These are phyloP conservation scores for Montipora efflorescens DNA, from an alignment of 64 coral and sea anemone species.

Conservation along the genomic window DNA sequence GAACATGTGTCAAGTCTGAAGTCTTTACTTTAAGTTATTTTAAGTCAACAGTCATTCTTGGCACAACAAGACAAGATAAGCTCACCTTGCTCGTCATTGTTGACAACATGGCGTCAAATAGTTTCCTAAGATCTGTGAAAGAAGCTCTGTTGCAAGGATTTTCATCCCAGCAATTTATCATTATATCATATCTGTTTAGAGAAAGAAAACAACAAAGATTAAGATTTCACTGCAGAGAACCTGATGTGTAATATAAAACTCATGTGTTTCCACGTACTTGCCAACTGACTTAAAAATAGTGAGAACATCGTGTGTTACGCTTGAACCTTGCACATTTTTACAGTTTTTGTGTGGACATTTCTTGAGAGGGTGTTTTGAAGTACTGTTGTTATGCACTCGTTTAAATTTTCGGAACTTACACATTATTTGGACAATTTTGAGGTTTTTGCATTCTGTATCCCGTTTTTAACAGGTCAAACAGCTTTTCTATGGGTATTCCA, in stretches of 20 bases:
- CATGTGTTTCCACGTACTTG: too few relatives aligned
- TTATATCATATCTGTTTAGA: constrained; percentile 85
- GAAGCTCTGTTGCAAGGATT: constrained; percentile 68
- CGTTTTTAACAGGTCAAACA: constrained; percentile 94
- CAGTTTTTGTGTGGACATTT: too few relatives aligned
- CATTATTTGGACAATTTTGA: constrained; percentile 83
- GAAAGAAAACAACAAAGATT: neutral
- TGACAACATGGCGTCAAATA: constrained; percentile 89
- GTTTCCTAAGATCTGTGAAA: constrained; percentile 76
- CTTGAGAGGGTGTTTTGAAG: too few relatives aligned
- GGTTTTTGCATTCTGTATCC: constrained; percentile 96
- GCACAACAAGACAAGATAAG: neutral
- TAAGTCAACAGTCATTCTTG: too few relatives aligned
- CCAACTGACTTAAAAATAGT: too few relatives aligned
- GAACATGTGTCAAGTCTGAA: too few relatives aligned
- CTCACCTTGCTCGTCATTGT: constrained; percentile 78
- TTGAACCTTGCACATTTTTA: too few relatives aligned
- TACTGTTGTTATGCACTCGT: neutral
- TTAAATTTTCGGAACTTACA: constrained; percentile 72
- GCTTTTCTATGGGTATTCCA: constrained; percentile 94
- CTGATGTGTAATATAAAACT: too few relatives aligned
- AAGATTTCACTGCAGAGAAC: too few relatives aligned
- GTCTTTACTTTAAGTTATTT: too few relatives aligned
- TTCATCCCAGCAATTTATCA: constrained; percentile 94
- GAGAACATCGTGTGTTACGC: too few relatives aligned